Percentiles rank a stretch among this genome's conserved stretches.
Evolutionary conservation across 2,888 invertebrate species (phyloP).

Genomic region (Sylvicola cinctus): DNA sequence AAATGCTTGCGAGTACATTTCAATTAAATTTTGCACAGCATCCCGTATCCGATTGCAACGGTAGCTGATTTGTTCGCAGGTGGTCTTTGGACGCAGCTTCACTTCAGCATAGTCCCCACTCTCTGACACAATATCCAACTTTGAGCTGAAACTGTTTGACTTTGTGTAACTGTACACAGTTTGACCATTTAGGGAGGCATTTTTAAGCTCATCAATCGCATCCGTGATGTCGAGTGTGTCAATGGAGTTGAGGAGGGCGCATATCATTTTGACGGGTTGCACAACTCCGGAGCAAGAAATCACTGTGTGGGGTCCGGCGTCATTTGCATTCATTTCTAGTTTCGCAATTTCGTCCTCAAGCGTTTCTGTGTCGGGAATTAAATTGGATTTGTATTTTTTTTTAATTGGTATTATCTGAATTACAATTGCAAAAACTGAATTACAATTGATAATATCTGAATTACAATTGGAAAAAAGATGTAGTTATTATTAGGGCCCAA

Average conservation of each 20-base stretch:
- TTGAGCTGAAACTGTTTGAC: constrained; percentile 12
- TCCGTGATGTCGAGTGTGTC: constrained; percentile 75
- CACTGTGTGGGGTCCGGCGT: constrained; percentile 29
- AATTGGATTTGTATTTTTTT: too few relatives aligned
- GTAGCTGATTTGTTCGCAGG: constrained; percentile 37
- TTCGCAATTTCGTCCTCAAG: constrained; percentile 64
- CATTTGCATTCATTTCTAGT: constrained; percentile 41
- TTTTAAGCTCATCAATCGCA: constrained; percentile 35
- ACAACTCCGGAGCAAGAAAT: constrained; percentile 51
- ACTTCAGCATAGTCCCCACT: constrained; percentile 50
- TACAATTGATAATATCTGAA: too few relatives aligned
- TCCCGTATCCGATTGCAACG: constrained; percentile 55
- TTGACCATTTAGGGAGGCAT: constrained; percentile 18
- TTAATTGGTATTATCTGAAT: too few relatives aligned
- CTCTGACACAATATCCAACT: constrained; percentile 44
- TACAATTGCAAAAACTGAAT: too few relatives aligned
- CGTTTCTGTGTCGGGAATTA: constrained; percentile 34
- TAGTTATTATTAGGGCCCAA: too few relatives aligned
- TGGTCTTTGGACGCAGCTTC: constrained; percentile 32
- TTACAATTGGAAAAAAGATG: constrained; percentile 2
- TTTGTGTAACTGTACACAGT: constrained; percentile 12
- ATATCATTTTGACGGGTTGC: constrained; percentile 84
- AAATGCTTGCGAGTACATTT: constrained; percentile 69
- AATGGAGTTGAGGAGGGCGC: constrained; percentile 68
- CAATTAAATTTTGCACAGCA: constrained; percentile 62